Evolutionary conservation across 2,888 invertebrate species (phyloP).

Genomic region (Encarsia formosa): DNA sequence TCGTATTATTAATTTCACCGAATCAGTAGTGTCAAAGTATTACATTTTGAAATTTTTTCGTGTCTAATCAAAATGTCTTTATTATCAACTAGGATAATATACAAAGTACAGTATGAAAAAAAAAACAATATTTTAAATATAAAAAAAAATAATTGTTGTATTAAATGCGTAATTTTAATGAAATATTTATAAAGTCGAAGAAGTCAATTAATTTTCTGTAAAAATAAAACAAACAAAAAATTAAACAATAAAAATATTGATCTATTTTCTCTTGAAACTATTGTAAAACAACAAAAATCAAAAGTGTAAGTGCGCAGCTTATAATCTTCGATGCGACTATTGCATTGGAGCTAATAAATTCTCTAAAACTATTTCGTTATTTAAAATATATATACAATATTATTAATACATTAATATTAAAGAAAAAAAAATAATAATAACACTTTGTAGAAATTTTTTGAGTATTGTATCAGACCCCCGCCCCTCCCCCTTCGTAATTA

Average conservation of each 20-base stretch:
- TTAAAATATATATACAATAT: constrained; percentile 15
- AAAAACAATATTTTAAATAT: no score
- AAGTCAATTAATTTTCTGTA: neutral
- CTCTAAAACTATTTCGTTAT: constrained; percentile 16
- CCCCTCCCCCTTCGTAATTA: constrained; percentile 38
- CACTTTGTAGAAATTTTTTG: constrained; percentile 18
- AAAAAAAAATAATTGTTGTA: no score
- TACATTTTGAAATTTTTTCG: constrained; percentile 7
- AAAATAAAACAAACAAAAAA: no score
- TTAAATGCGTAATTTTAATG: no score
- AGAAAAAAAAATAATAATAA: no score
- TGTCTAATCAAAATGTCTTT: constrained; percentile 5
- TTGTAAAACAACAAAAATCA: constrained; percentile 9
- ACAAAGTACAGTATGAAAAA: no score
- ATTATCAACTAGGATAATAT: no score
- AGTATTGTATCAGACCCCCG: constrained; percentile 36
- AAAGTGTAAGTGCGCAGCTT: constrained; percentile 17
- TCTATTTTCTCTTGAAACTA: constrained; percentile 3
- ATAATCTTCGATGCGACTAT: constrained; percentile 5
- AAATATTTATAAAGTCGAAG: no score
- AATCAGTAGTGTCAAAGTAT: constrained; percentile 17
- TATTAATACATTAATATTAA: constrained; percentile 10
- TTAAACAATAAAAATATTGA: constrained; percentile 4
- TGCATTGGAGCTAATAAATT: constrained; percentile 12
- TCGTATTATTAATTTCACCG: constrained; percentile 4